Conservation (phyloP, 2,113 vertebrate genomes). For the Dascyllus trimaculatus region DNA sequence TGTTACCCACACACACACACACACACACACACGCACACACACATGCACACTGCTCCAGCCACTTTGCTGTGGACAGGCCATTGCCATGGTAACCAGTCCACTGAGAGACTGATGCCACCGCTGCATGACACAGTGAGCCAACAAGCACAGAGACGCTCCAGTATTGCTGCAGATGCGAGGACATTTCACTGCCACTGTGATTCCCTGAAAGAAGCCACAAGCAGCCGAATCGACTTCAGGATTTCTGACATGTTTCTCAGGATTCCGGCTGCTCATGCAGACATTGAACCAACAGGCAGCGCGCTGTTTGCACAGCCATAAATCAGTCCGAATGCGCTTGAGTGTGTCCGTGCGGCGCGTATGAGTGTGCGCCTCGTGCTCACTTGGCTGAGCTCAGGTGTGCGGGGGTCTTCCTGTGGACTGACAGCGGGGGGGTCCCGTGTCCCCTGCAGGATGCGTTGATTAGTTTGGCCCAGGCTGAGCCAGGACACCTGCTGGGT, state of each 20-base stretch:
- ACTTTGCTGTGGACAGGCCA: constrained; percentile 29
- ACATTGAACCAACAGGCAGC: constrained; percentile 40
- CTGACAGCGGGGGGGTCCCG: constrained; percentile 48
- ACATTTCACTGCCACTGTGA: neutral
- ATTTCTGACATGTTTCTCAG: neutral
- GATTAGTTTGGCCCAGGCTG: constrained; percentile 80
- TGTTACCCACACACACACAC: constrained; percentile 6
- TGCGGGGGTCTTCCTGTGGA: constrained; percentile 52
- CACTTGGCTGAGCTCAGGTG: constrained; percentile 63
- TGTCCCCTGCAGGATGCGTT: constrained; percentile 78
- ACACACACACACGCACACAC: no score
- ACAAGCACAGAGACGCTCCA: neutral
- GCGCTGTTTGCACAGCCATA: constrained; percentile 15
- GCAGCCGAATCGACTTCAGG: neutral
- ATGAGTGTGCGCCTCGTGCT: constrained; percentile 29
- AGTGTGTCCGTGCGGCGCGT: constrained; percentile 1
- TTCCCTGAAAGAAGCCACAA: neutral
- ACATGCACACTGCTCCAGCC: neutral
- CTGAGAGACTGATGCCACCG: constrained; percentile 31
- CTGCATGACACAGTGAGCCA: constrained; percentile 21
- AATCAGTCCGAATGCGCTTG: constrained; percentile 8
- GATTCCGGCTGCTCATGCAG: neutral
- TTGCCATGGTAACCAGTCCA: constrained; percentile 32
- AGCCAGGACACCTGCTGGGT: constrained; percentile 59
- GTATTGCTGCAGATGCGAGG: neutral